These are phyloP conservation scores for Lethenteron reissneri DNA, from an alignment of 2,113 vertebrate genomes.

Conservation along the genomic window DNA sequence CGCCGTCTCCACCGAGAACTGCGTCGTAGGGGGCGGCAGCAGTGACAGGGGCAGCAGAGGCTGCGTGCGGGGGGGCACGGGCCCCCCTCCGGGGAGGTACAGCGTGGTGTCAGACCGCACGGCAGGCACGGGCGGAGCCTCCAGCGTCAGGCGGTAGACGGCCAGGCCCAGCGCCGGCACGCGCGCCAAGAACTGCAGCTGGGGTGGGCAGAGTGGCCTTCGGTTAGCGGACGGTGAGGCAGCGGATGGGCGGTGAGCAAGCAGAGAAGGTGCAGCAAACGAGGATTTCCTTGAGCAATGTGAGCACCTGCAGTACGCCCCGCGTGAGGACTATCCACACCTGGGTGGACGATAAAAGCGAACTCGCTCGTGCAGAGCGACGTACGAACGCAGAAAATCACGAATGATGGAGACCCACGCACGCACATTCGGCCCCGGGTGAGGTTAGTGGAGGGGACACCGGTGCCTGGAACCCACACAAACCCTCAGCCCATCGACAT, in stretches of 20 bases:
- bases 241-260: background rate
- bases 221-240: slow-evolving; percentile 32
- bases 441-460: no score
- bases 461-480: no score
- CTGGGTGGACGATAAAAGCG: no score
- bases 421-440: no score
- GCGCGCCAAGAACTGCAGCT: slow-evolving; percentile 29
- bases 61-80: slow-evolving; percentile 16
- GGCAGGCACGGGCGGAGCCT: slow-evolving; percentile 24
- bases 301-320: no score
- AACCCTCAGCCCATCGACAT: no score
- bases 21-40: slow-evolving; percentile 23
- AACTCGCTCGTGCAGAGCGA: no score
- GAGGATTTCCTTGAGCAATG: no score
- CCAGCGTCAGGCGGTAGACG: slow-evolving; percentile 48
- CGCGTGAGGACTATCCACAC: no score
- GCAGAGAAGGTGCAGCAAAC: background rate
- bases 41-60: slow-evolving; percentile 36
- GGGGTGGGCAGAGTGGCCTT: no score
- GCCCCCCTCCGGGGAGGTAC: slow-evolving; percentile 28
- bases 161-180: slow-evolving; percentile 51
- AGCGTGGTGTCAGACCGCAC: slow-evolving; percentile 39
- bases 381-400: no score
- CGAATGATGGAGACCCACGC: no score
- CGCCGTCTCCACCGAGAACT: slow-evolving; percentile 58